A percentile compares a stretch with the other conserved stretches of the same genome.
Evolutionary conservation across 2,888 invertebrate genomes (phyloP).

Genomic region (Prenolepis imparis): DNA sequence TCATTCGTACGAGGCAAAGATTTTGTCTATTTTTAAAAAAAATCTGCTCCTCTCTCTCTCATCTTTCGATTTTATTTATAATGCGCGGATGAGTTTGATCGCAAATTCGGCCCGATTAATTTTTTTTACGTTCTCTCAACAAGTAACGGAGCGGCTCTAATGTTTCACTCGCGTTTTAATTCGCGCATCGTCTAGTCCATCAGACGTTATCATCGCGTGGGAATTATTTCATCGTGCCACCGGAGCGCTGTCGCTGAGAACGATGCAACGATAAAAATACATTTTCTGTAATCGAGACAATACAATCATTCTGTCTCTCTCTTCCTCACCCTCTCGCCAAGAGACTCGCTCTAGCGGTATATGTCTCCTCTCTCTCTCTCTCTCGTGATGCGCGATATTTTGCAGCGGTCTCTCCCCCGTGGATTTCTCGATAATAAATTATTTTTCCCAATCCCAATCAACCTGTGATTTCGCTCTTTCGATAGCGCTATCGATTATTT

Average conservation of each 20-base stretch:
- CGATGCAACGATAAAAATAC: conserved; percentile 53
- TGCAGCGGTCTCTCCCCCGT: conserved; percentile 1
- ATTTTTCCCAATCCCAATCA: conserved; percentile 31
- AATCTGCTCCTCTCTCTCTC: neutral
- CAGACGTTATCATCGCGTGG: conserved; percentile 43
- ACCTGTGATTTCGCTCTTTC: conserved; percentile 1
- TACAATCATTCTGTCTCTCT: conserved; percentile 31
- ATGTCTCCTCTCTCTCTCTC: neutral
- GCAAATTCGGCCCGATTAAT: conserved; percentile 29
- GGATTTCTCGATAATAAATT: conserved; percentile 11
- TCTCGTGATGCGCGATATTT: conserved; percentile 43
- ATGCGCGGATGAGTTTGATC: neutral
- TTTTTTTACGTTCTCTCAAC: conserved; percentile 26
- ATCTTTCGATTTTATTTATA: neutral
- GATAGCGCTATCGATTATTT: conserved; percentile 46
- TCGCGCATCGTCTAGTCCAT: conserved; percentile 18
- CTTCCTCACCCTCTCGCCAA: conserved; percentile 14
- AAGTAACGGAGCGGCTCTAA: conserved; percentile 26
- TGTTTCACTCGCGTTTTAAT: conserved; percentile 28
- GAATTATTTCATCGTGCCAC: conserved; percentile 56
- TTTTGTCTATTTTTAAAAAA: neutral
- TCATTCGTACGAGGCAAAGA: too few species aligned
- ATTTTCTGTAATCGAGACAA: conserved; percentile 30
- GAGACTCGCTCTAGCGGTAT: conserved; percentile 13
- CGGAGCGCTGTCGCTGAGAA: conserved; percentile 45